Conservation (phyloP, 2,113 vertebrate genomes). For the Crotalus viridis region DNA sequence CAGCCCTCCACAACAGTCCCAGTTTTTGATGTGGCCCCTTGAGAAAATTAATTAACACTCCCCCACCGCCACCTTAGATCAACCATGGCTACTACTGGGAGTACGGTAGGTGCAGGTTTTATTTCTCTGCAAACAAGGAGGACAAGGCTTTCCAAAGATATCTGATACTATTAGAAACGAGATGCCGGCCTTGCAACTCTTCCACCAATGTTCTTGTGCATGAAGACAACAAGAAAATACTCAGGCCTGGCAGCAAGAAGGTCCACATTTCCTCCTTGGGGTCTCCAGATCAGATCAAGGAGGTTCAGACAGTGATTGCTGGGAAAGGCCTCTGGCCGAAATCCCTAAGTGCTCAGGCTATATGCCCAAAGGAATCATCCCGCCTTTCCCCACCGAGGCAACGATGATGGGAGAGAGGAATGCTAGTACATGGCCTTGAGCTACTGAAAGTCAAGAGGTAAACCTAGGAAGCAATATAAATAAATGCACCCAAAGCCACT, state of each 20-base stretch:
- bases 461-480: not conserved
- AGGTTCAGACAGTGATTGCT: not conserved
- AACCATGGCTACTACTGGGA: not conserved
- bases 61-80: not conserved
- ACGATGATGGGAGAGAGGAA: not conserved
- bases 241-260: not conserved
- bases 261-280: not conserved
- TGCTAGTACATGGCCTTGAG: not conserved
- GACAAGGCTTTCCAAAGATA: not conserved
- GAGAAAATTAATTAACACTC: not conserved
- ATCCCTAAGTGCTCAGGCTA: not conserved
- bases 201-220: not conserved
- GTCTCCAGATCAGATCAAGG: not conserved
- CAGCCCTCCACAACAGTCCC: not conserved
- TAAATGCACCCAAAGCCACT: not conserved
- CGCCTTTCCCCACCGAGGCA: not conserved
- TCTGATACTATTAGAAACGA: not conserved
- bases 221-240: not conserved
- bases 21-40: not conserved
- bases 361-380: not conserved
- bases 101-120: not conserved
- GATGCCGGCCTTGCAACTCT: not conserved
- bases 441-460: not conserved
- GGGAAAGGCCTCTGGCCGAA: not conserved
- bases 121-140: not conserved